These are phyloP conservation scores for Girardinichthys multiradiatus DNA, from an alignment of 2,113 vertebrate genomes.

Conservation along the genomic window DNA sequence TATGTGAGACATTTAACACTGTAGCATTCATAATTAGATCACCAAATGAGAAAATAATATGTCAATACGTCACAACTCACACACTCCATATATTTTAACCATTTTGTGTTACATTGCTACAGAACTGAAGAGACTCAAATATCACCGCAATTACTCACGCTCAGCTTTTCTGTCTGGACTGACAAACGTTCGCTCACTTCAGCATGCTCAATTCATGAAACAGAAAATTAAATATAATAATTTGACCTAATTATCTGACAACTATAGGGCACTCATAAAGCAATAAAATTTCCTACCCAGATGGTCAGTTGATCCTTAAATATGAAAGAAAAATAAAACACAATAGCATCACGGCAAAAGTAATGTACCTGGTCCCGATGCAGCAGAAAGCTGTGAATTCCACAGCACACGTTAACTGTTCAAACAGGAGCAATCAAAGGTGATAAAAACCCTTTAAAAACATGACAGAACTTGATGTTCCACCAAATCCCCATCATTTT, in stretches of 20 bases:
- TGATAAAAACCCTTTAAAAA: background rate
- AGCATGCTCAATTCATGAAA: too few relatives aligned
- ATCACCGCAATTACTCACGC: background rate
- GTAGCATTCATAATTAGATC: background rate
- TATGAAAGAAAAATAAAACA: background rate
- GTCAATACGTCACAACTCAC: too few relatives aligned
- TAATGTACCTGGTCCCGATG: background rate
- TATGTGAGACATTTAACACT: background rate
- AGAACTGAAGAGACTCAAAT: background rate
- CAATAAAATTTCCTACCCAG: too few relatives aligned
- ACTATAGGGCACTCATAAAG: too few relatives aligned
- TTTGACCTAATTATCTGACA: too few relatives aligned
- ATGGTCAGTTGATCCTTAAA: background rate
- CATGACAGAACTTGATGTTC: background rate
- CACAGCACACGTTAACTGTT: background rate
- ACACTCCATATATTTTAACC: background rate
- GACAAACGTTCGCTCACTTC: background rate
- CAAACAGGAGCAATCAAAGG: background rate
- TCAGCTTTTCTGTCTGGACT: background rate
- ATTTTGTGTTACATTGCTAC: background rate
- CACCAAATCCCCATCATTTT: background rate
- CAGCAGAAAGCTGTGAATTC: background rate
- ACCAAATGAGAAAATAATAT: too few relatives aligned
- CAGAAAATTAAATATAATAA: too few relatives aligned
- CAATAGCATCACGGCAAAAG: background rate